A percentile compares a stretch with the other conserved stretches of the same genome.
phyloP scores from a whole-genome alignment of 2,888 invertebrate genomes.

The Eulithis testata region DNA sequence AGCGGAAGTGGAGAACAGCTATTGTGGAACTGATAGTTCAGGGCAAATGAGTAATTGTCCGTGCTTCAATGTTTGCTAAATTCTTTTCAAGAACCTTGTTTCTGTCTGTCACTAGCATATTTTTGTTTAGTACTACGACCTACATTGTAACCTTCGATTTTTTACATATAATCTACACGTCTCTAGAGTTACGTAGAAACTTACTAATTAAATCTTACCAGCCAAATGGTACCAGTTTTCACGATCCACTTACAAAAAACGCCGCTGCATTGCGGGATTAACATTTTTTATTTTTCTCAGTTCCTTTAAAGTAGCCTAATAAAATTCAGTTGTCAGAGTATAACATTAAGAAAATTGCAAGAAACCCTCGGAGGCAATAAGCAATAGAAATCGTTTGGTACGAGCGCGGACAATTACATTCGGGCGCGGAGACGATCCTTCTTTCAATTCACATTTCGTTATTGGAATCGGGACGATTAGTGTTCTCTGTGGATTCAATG shows the following conservation, averaged over 20 bases:
- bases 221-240: too few relatives aligned
- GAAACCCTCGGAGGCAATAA: slow-evolving; percentile 70
- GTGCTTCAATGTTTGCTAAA: slow-evolving; percentile 42
- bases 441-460: slow-evolving; percentile 73
- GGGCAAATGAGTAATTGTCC: slow-evolving; percentile 60
- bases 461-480: slow-evolving; percentile 66
- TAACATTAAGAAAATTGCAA: slow-evolving; percentile 73
- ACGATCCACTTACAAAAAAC: not conserved
- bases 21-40: slow-evolving; percentile 59
- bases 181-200: too few relatives aligned
- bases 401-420: slow-evolving; percentile 73
- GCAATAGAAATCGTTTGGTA: slow-evolving; percentile 74
- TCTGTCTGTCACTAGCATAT: not conserved
- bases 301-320: slow-evolving; percentile 54
- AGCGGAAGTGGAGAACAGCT: slow-evolving; percentile 60
- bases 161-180: too few relatives aligned
- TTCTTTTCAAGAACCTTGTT: slow-evolving; percentile 11
- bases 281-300: slow-evolving; percentile 17
- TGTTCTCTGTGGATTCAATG: slow-evolving; percentile 56
- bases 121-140: too few relatives aligned
- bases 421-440: slow-evolving; percentile 64
- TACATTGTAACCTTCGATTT: too few relatives aligned
- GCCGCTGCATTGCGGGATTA: slow-evolving; percentile 7
- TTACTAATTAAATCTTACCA: too few relatives aligned
- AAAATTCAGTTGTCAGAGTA: slow-evolving; percentile 71